These are phyloP conservation scores for Bhutanitis thaidina DNA, from an alignment of 2,888 invertebrate genomes.

Conservation along the genomic window DNA sequence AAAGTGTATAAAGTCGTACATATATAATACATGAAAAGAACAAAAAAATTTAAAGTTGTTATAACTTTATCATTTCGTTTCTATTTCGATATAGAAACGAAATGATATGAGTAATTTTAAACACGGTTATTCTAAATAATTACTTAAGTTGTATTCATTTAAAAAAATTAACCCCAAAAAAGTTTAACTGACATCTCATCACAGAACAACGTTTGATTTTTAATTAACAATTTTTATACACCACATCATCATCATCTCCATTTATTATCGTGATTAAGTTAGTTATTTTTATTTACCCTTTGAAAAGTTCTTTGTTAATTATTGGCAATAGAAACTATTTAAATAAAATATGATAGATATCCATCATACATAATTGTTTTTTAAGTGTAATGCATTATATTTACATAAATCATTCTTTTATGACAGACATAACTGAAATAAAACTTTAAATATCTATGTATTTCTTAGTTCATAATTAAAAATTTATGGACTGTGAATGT, in stretches of 20 bases:
- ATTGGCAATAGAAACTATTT: background rate
- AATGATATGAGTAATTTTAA: too few relatives aligned
- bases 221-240: background rate
- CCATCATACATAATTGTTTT: slow-evolving; percentile 3
- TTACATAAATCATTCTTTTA: slow-evolving; percentile 10
- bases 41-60: too few relatives aligned
- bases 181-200: too few relatives aligned
- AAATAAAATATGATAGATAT: slow-evolving; percentile 5
- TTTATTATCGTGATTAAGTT: background rate
- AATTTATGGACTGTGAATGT: slow-evolving; percentile 24
- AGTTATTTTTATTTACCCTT: background rate
- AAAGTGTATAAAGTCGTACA: too few relatives aligned
- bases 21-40: too few relatives aligned
- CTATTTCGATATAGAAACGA: too few relatives aligned
- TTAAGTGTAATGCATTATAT: slow-evolving; percentile 9
- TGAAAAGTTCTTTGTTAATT: slow-evolving; percentile 1
- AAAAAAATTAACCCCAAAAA: too few relatives aligned
- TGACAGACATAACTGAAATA: slow-evolving; percentile 7
- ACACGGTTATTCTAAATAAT: too few relatives aligned
- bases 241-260: background rate
- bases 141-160: too few relatives aligned
- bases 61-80: too few relatives aligned
- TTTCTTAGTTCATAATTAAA: slow-evolving; percentile 19
- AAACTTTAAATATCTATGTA: slow-evolving; percentile 8
- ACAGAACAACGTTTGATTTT: background rate